phyloP scores from a whole-genome alignment of 2,888 invertebrate species.

The Brachypalpus laphriformis region DNA sequence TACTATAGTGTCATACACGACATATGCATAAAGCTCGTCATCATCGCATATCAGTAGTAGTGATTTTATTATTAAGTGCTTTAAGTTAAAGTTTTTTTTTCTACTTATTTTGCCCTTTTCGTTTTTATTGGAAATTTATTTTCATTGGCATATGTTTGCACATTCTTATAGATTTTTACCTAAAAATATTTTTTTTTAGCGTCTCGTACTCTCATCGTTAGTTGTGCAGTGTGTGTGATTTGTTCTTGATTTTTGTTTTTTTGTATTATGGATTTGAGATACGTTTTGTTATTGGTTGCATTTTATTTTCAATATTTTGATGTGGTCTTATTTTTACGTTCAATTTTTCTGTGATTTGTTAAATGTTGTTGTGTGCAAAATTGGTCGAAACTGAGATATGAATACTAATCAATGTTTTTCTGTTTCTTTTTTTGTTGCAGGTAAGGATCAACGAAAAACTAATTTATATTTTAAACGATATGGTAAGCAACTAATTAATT shows the following conservation, averaged over 20 bases:
- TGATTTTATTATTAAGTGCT: constrained; percentile 40
- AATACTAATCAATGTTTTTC: constrained; percentile 63
- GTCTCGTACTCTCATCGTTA: constrained; percentile 41
- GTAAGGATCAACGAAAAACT: constrained; percentile 82
- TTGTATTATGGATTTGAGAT: constrained; percentile 16
- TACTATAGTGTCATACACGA: background rate
- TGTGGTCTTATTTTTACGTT: constrained; percentile 23
- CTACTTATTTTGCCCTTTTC: background rate
- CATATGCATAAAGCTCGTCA: constrained; percentile 35
- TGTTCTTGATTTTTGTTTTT: background rate
- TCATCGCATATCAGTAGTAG: constrained; percentile 52
- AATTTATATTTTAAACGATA: constrained; percentile 80
- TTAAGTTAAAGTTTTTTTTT: constrained; percentile 6
- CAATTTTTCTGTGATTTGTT: constrained; percentile 46
- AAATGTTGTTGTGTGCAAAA: constrained; percentile 65
- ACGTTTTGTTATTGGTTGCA: constrained; percentile 20
- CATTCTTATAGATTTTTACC: constrained; percentile 17
- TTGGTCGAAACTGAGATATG: constrained; percentile 13
- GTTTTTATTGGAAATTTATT: constrained; percentile 3
- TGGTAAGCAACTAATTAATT: constrained; percentile 78
- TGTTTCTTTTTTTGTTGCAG: constrained; percentile 78
- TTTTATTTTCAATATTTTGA: constrained; percentile 30
- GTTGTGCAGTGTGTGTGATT: constrained; percentile 23
- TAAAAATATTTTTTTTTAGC: constrained; percentile 9
- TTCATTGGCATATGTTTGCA: constrained; percentile 54